phyloP scores from a whole-genome alignment of 2,888 invertebrate species.

The Actias luna region DNA sequence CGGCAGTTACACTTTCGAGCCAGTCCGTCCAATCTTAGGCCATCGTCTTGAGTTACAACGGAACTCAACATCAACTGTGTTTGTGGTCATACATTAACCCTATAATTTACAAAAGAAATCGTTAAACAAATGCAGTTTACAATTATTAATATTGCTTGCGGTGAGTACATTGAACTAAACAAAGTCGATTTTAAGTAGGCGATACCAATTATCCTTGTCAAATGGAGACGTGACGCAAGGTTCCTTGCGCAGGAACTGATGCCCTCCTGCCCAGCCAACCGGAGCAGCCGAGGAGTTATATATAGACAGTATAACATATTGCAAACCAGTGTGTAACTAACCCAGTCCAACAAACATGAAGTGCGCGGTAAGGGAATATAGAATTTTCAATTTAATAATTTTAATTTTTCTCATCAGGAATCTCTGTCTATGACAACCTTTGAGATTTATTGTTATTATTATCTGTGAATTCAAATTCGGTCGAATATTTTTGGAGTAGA shows the following conservation, averaged over 20 bases:
- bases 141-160: too few species aligned
- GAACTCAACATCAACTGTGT: too few species aligned
- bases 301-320: background rate
- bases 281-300: background rate
- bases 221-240: background rate
- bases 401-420: background rate
- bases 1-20: too few species aligned
- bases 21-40: too few species aligned
- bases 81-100: too few species aligned
- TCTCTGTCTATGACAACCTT: too few species aligned
- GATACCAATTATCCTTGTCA: constrained; percentile 8
- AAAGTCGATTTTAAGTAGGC: background rate
- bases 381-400: background rate
- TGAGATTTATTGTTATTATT: too few species aligned
- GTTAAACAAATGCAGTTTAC: too few species aligned
- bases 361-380: constrained; percentile 60
- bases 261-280: background rate
- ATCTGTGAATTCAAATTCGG: too few species aligned
- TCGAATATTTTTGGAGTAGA: too few species aligned
- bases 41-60: too few species aligned
- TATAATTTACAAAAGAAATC: too few species aligned
- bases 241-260: constrained; percentile 6
- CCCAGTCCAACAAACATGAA: constrained; percentile 46
- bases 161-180: background rate
- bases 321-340: constrained; percentile 8